These are phyloP conservation scores for Caenorhabditis inopinata DNA, from an alignment of 1,140 invertebrate genomes.

Conservation along the genomic window DNA sequence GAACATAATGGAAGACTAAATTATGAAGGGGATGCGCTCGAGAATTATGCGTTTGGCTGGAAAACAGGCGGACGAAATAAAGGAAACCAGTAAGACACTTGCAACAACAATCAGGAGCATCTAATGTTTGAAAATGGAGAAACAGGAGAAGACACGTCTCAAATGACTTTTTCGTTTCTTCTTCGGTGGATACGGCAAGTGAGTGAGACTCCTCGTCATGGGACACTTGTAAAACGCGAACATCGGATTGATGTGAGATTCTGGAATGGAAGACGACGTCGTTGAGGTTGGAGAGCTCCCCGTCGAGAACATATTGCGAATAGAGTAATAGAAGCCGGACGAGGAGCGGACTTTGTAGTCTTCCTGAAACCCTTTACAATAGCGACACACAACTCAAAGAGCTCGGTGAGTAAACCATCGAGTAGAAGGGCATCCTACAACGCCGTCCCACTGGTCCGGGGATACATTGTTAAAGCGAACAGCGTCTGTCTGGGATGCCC, in stretches of 20 bases:
- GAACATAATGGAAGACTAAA: neutral
- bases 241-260: slow-evolving; percentile 21
- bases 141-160: slow-evolving; percentile 16
- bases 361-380: neutral
- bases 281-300: neutral
- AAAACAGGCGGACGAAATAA: neutral
- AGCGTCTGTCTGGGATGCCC: neutral
- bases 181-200: neutral
- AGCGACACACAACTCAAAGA: no score
- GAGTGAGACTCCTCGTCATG: neutral
- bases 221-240: neutral
- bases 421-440: no score
- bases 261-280: neutral
- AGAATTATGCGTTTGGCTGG: neutral
- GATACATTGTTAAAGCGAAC: no score
- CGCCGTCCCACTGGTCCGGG: no score
- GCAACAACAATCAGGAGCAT: neutral
- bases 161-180: slow-evolving; percentile 20
- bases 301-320: neutral
- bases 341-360: neutral
- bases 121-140: slow-evolving; percentile 9
- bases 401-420: no score
- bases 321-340: neutral
- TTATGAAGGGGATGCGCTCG: neutral
- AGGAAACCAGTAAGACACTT: neutral